These are phyloP conservation scores for Peromyscus nudipes DNA, from an alignment of 2,797 vertebrate genomes.

Conservation along the genomic window DNA sequence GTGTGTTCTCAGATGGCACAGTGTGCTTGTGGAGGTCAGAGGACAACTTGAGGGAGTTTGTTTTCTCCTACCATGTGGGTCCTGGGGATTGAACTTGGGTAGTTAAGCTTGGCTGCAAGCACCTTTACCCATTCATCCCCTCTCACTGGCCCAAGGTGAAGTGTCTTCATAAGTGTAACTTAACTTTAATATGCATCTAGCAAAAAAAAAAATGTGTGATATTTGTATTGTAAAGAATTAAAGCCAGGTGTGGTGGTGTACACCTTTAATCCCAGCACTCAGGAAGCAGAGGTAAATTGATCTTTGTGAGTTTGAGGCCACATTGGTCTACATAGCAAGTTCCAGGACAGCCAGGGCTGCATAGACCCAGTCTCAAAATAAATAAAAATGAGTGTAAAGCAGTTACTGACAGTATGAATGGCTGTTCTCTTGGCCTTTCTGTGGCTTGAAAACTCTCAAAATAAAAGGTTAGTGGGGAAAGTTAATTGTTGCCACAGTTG, in stretches of 20 bases:
- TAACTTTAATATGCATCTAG: background rate
- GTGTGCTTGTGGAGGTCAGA: background rate
- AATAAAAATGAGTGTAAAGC: background rate
- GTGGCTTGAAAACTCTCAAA: background rate
- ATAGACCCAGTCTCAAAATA: background rate
- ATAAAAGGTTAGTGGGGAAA: background rate
- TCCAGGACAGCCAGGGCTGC: background rate
- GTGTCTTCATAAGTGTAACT: background rate
- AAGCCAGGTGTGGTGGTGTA: background rate
- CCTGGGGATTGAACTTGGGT: background rate
- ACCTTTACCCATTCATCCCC: background rate
- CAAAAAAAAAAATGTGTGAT: background rate
- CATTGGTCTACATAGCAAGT: background rate
- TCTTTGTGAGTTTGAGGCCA: background rate
- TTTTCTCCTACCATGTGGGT: background rate
- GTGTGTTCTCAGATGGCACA: background rate
- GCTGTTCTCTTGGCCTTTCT: background rate
- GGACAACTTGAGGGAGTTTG: background rate
- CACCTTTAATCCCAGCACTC: background rate
- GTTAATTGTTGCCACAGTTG: background rate
- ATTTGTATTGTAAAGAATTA: background rate
- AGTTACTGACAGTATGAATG: background rate
- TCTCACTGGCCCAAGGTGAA: background rate
- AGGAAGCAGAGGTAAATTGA: background rate
- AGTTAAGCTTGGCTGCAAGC: background rate